Evolutionary conservation across 2,797 vertebrate genomes (phyloP).

Genomic region (Xenentodon cancila): DNA sequence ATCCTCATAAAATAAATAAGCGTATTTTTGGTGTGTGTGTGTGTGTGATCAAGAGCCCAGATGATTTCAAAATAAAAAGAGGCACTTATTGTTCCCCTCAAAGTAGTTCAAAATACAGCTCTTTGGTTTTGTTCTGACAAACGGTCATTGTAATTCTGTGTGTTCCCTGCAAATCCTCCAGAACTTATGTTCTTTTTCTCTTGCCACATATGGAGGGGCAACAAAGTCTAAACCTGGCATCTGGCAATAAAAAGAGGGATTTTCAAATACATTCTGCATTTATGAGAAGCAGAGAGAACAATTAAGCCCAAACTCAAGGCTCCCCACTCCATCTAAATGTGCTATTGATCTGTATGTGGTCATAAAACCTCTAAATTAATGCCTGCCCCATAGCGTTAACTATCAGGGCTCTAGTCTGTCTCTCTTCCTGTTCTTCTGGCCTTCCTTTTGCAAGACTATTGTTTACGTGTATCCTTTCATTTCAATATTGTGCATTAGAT

Average conservation of each 20-base stretch:
- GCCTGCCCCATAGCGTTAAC: slow-evolving; percentile 66
- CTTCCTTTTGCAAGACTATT: slow-evolving; percentile 28
- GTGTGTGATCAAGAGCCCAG: slow-evolving; percentile 5
- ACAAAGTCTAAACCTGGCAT: slow-evolving; percentile 51
- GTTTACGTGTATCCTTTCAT: slow-evolving; percentile 20
- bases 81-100: slow-evolving; percentile 6
- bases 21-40: slow-evolving; percentile 14
- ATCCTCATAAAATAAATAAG: slow-evolving; percentile 34
- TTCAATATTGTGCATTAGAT: slow-evolving; percentile 19
- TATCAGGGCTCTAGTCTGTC: slow-evolving; percentile 63
- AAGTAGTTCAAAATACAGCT: slow-evolving; percentile 13
- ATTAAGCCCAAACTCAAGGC: slow-evolving; percentile 74
- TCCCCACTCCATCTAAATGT: slow-evolving; percentile 63
- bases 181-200: slow-evolving; percentile 61
- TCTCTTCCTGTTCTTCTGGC: slow-evolving; percentile 53
- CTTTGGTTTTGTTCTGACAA: slow-evolving; percentile 21
- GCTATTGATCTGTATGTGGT: slow-evolving; percentile 76
- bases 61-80: slow-evolving; percentile 24
- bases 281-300: slow-evolving; percentile 72
- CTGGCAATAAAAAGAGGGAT: slow-evolving; percentile 60
- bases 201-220: slow-evolving; percentile 54
- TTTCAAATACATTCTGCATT: slow-evolving; percentile 68
- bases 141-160: slow-evolving; percentile 43
- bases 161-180: slow-evolving; percentile 39
- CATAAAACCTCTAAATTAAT: slow-evolving; percentile 78